Evolutionary conservation across 2,113 vertebrate genomes (phyloP), one percentile per base, ranked within the genome.

Genomic region (Hystrix cristata): DNA sequence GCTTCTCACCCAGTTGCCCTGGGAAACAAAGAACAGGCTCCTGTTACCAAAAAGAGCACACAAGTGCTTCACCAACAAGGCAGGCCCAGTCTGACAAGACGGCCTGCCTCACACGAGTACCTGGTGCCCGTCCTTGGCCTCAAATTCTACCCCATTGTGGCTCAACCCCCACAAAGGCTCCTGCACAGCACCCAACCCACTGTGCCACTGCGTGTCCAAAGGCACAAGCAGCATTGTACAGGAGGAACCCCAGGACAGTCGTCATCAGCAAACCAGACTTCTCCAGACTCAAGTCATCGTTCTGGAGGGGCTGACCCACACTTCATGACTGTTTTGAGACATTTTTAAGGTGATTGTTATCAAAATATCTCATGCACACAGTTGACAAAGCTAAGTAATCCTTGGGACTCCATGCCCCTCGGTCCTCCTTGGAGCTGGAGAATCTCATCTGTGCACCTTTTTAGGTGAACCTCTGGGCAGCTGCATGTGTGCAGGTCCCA

Each of bases 1-100:
- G 98, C 95, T 98, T 99, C 67, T 98, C 98, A 91, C 98, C 98
- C 97, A 98, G 94, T 82, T 98, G 98, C 86, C 99, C 99, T 99
- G 93, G 60, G 96, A 90, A 98, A 97, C 38, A 97, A 97, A 98
- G 92, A 96, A 98, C 96, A 89, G 95, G 25, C 15, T 91, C 3
- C 53, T 0, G 92, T 99, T 96, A 99, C 97, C 69, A 53, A 62
- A 84, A n/a, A 80, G 82, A 80, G 85, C 57, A 18, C 3, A 12
- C 46, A 25, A 48, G 5, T 7, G 79, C 48, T 57, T 59, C 34
- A 27, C 51, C 51, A 3, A 8, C 65, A 55, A 46, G 65, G 31
- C 7, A 0, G 4, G 48, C 6, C 18, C 18, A 5, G 5, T 15
- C 64, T 60, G 38, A 81, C 1, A 0, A 53, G 51, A 46, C 13